Base-by-base conservation (phyloP, 1,140 invertebrate species). In the Caenorhabditis remanei region DNA sequence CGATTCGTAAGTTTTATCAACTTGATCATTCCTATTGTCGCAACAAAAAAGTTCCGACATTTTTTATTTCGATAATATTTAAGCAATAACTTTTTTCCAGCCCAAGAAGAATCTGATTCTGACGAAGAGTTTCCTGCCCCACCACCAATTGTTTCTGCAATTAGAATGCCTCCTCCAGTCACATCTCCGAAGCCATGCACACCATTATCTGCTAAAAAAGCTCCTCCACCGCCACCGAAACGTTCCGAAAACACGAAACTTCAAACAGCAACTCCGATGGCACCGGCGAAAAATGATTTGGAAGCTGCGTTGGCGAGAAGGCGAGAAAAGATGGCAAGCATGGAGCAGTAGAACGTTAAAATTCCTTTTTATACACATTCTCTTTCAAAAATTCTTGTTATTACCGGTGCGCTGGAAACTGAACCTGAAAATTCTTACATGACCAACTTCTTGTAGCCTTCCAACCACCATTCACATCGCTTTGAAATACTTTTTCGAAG, bases 181-280 rank as follows among this genome's bases (percentile, higher is more conserved):
- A 58, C 32, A 21, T 11, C 56, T 11, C 55, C 83, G 0, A 61
- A 63, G 32, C 67, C 65, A 61, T 65, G 43, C 55, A 71, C 85
- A 46, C 85, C 71, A 14, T n/a, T 75, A 4, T 50, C 79, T 24
- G 32, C 55, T 16, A 88, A 89, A 67, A 87, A 61, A 50, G 85
- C 88, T 32, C 91, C 91, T 32, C 91, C 91, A 43, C 91, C 92
- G 13, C 91, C 91, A 21, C 92, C 92, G 56, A 92, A 91, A 83
- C 61, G 91, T 48, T 87, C 91, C 0, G 89, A 89, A 46, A 71
- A 43, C 11, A 87, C 79, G 6, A 56, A 53, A 43, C n/a, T 83
- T 8, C 85, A 82, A 48, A 19, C 53, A 4, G 32, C 71, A 11
- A n/a, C 79, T 19, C 71, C 86, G 41, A 63, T 65, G 56, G 58